Evolutionary conservation across 2,113 vertebrate genomes (phyloP).

Genomic region (Kryptolebias marmoratus): DNA sequence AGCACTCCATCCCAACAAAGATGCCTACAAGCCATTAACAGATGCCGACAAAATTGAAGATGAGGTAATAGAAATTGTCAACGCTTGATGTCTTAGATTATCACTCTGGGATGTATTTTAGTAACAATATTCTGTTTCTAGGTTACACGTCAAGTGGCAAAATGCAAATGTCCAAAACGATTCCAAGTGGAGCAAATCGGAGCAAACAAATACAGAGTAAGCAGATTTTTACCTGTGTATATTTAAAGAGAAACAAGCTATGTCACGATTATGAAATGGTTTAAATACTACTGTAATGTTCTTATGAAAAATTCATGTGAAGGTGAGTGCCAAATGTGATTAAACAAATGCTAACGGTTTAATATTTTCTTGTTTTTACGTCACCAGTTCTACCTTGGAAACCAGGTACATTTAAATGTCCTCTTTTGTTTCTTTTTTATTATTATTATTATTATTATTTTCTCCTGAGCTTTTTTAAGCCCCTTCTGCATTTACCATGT

Average conservation of each 20-base stretch:
- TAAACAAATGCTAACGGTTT: conserved; percentile 50
- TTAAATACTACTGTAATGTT: not conserved
- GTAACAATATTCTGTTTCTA: conserved; percentile 66
- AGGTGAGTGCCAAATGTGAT: conserved; percentile 36
- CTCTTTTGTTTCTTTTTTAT: conserved; percentile 17
- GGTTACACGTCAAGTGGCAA: conserved; percentile 98
- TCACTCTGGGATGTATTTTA: not conserved
- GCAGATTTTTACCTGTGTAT: conserved; percentile 37
- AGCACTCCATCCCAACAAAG: conserved; percentile 97
- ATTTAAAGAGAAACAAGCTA: not conserved
- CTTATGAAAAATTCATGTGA: not conserved
- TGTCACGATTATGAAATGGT: not conserved
- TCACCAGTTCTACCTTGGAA: conserved; percentile 99
- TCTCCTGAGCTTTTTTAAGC: conserved; percentile 50
- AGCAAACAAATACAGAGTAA: conserved; percentile 98
- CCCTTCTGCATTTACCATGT: conserved; percentile 44
- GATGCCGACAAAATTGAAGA: conserved; percentile 99
- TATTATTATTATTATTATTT: conserved; percentile 31
- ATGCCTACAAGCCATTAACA: conserved; percentile 96
- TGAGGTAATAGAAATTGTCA: conserved; percentile 81
- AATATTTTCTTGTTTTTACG: conserved; percentile 83
- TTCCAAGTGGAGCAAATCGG: conserved; percentile 99
- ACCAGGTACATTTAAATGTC: conserved; percentile 91
- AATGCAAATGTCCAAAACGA: conserved; percentile 98
- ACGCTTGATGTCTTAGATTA: not conserved